A percentile compares a stretch with the other conserved stretches of the same genome.
Evolutionary conservation across 2,797 vertebrate species (phyloP).

Genomic region (Heliangelus exortis): DNA sequence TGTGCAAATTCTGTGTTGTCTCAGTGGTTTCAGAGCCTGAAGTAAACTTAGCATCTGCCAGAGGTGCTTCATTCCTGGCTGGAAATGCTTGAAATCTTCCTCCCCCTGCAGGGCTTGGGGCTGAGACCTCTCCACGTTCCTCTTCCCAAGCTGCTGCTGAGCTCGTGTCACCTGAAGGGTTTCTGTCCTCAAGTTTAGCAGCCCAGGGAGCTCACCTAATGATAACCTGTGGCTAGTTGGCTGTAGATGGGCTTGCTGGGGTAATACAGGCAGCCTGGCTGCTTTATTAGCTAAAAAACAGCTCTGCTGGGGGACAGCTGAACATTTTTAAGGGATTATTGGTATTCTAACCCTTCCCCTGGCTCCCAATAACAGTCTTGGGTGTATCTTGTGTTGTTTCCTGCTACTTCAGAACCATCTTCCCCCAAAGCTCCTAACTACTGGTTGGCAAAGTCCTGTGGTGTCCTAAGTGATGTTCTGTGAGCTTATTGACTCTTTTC

Average conservation of each 20-base stretch:
- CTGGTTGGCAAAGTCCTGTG: neutral
- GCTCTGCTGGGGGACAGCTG: neutral
- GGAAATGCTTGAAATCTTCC: neutral
- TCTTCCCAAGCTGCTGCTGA: neutral
- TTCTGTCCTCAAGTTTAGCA: neutral
- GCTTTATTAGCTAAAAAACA: neutral
- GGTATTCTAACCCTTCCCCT: neutral
- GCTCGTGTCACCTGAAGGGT: neutral
- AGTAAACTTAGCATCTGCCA: neutral
- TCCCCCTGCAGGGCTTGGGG: rapidly evolving
- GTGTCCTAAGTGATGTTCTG: neutral
- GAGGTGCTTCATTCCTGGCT: neutral
- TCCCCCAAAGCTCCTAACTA: neutral
- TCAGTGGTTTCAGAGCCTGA: neutral
- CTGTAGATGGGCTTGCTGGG: neutral
- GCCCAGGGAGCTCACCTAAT: neutral
- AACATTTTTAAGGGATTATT: neutral
- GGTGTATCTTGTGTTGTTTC: neutral
- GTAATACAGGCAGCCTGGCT: neutral
- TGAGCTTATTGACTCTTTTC: neutral
- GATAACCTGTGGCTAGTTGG: neutral
- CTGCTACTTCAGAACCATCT: neutral
- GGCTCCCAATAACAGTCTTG: neutral
- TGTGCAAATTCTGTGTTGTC: neutral
- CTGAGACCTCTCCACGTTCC: neutral